Evolutionary conservation across 2,113 vertebrate species (phyloP), one percentile per base, ranked within the genome.

Genomic region (Peucedramus taeniatus): DNA sequence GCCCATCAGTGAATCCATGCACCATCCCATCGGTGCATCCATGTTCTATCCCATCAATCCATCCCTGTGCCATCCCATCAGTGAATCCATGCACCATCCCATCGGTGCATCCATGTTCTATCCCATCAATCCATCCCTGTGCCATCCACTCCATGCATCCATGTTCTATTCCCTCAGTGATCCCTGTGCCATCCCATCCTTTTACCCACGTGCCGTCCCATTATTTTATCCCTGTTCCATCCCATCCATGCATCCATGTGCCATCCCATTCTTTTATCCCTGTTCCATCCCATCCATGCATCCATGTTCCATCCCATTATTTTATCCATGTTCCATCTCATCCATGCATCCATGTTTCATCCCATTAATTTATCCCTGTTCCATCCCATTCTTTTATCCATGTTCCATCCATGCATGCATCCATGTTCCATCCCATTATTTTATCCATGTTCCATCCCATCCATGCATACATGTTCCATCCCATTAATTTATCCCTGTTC

Each of bases 261-360:
- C 27, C 16, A 56, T 37, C 2, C 50, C 40, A 42, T 53, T 1
- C 2, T 11, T 0, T 1, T 0, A 20, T 23, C 7, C 14, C 1
- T 12, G 47, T 9, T 6, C 28, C 13, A 17, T 8, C 8, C 26
- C 16, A 3, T 6, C 4, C 1, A 4, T 6, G 1, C 3, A 9
- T 11, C 61, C 45, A 1, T 0, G 18, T 31, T 2, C 33, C 23
- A 50, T 4, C 10, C 40, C 14, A 1, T 21, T 3, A 17, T n/a
- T 66, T 6, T 9, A 27, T 44, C 16, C 5, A 1, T 0, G 5
- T 10, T 7, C 33, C 27, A 37, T 23, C 11, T 54, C 65, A 35
- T 49, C 4, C 5, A 0, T 14, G 3, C 3, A 39, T 39, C n/a
- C 35, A 5, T 23, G 21, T 33, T 5, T 14, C 14, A 44, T 21